phyloP scores from a whole-genome alignment of 2,113 vertebrate genomes.

The Dipodomys stephensi region DNA sequence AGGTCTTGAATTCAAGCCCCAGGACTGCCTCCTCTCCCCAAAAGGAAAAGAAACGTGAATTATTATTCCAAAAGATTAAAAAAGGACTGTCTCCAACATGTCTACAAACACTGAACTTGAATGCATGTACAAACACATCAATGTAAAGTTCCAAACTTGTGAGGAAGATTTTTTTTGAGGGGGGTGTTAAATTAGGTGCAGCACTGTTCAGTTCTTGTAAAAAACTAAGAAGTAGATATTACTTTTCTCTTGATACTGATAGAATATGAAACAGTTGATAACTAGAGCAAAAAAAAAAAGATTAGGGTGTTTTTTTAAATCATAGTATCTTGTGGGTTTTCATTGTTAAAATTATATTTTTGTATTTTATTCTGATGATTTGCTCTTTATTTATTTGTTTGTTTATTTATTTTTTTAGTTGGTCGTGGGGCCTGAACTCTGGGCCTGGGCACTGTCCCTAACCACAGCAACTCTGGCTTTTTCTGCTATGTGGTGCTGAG shows the following conservation, averaged over 20 bases:
- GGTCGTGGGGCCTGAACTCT: too few species aligned
- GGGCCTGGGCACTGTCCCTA: too few species aligned
- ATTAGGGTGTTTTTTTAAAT: conserved; percentile 15
- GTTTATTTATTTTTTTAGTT: too few species aligned
- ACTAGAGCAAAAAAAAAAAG: neutral
- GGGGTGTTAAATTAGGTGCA: neutral
- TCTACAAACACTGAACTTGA: conserved; percentile 48
- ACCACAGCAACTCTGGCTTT: too few species aligned
- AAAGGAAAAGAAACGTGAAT: neutral
- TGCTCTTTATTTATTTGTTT: too few species aligned
- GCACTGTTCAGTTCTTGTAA: conserved; percentile 31
- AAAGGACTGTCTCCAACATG: conserved; percentile 38
- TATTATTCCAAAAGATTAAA: conserved; percentile 18
- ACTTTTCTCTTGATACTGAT: conserved; percentile 17
- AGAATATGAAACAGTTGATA: conserved; percentile 53
- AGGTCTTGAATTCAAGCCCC: too few species aligned
- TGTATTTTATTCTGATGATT: neutral
- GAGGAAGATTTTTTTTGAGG: neutral
- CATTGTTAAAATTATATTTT: conserved; percentile 43
- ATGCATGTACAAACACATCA: neutral
- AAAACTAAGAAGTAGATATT: neutral
- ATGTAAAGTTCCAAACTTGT: conserved; percentile 42
- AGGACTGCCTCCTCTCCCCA: too few species aligned
- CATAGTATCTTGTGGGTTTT: conserved; percentile 15
- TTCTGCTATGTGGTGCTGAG: too few species aligned